Conservation (phyloP, 1,140 invertebrate species). For the Oscheius sp. region DNA sequence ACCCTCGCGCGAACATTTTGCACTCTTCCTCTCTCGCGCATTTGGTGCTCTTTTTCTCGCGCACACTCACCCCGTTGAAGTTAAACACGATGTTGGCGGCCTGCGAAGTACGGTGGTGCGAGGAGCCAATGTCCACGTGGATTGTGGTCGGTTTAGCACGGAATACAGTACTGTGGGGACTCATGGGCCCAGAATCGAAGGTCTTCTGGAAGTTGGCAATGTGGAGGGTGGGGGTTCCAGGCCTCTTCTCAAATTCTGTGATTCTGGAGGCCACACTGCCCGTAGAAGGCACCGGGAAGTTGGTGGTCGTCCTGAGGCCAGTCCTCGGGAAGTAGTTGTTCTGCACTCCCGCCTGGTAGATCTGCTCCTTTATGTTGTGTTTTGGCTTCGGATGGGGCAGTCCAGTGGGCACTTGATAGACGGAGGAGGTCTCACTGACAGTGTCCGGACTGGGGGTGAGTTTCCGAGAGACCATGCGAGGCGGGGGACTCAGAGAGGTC, state of each 20-base stretch:
- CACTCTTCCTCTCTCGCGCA: no score
- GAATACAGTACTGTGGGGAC: constrained; percentile 45
- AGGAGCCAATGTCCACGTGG: constrained; percentile 40
- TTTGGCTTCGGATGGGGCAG: constrained; percentile 50
- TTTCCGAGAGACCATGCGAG: background rate
- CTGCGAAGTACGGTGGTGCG: background rate
- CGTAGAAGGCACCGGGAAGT: constrained; percentile 39
- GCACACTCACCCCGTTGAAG: background rate
- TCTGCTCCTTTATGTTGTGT: constrained; percentile 49
- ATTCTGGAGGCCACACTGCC: constrained; percentile 48
- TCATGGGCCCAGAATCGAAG: constrained; percentile 35
- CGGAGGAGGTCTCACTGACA: constrained; percentile 34
- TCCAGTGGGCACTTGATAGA: constrained; percentile 40
- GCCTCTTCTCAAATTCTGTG: constrained; percentile 47
- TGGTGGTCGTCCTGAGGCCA: constrained; percentile 10
- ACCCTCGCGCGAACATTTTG: background rate
- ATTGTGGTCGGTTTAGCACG: constrained; percentile 49
- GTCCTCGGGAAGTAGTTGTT: constrained; percentile 11
- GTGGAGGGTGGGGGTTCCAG: constrained; percentile 44
- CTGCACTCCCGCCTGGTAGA: constrained; percentile 44
- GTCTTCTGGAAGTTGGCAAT: constrained; percentile 9
- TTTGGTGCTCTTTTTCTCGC: no score
- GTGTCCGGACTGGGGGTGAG: constrained; percentile 42
- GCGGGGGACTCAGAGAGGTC: constrained; percentile 37
- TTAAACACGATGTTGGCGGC: background rate